phyloP scores from a whole-genome alignment of 2,113 vertebrate species.

The Oryctolagus cuniculus region DNA sequence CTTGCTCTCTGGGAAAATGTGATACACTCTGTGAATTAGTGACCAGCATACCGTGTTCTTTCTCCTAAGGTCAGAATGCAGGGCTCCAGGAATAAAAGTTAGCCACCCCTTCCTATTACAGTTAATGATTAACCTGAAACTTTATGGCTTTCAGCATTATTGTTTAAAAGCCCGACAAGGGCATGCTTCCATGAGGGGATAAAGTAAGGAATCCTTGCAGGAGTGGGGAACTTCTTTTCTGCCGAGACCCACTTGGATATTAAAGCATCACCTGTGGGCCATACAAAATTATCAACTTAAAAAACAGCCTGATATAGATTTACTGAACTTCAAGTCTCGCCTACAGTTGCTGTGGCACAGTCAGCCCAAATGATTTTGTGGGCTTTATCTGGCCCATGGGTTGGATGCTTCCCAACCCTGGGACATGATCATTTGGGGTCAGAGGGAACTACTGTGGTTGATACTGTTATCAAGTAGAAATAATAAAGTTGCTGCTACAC shows the following conservation, averaged over 20 bases:
- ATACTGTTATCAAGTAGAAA: not conserved
- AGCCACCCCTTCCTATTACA: not conserved
- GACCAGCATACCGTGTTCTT: not conserved
- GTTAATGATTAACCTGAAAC: not conserved
- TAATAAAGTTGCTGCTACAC: not conserved
- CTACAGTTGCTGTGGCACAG: too few species aligned
- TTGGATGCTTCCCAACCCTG: too few species aligned
- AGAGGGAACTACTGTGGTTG: not conserved
- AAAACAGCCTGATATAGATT: too few species aligned
- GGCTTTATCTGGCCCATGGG: too few species aligned
- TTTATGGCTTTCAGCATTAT: not conserved
- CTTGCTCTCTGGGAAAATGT: not conserved
- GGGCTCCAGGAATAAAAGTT: not conserved
- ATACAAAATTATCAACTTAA: too few species aligned
- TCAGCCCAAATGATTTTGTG: too few species aligned
- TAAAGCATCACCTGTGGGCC: too few species aligned
- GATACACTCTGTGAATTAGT: not conserved
- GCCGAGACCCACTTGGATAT: not conserved
- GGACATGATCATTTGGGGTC: not conserved
- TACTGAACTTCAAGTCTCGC: too few species aligned
- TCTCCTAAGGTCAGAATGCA: not conserved
- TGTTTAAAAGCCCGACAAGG: not conserved
- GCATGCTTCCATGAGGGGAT: not conserved
- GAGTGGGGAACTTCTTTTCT: not conserved
- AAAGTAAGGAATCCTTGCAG: not conserved